phyloP scores from a whole-genome alignment of 2,113 vertebrate genomes.

The Osmerus mordax region DNA sequence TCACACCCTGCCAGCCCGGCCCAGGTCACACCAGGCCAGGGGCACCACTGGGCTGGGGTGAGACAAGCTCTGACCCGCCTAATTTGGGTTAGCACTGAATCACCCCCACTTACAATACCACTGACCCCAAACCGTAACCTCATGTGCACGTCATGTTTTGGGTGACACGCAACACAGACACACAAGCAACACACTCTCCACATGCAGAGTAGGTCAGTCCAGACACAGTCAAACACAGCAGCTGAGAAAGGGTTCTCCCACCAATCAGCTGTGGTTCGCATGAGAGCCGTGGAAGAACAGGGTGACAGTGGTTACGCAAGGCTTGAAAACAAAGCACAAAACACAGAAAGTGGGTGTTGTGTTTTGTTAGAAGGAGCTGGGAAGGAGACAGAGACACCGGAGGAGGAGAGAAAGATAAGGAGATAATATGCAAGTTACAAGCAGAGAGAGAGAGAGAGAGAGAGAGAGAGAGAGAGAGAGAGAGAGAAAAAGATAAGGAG shows the following conservation, averaged over 20 bases:
- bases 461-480: neutral
- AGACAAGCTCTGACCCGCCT: too few species aligned
- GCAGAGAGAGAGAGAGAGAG: neutral
- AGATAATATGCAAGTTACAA: neutral
- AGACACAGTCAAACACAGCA: slow-evolving; percentile 22
- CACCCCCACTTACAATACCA: too few species aligned
- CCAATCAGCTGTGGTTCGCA: slow-evolving; percentile 26
- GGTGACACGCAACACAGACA: too few species aligned
- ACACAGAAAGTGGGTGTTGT: neutral
- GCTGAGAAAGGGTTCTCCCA: slow-evolving; percentile 26
- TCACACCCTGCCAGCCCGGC: neutral
- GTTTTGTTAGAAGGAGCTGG: neutral
- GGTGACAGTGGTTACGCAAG: slow-evolving; percentile 12
- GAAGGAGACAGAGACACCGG: neutral
- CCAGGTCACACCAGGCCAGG: neutral
- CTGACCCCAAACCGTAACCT: too few species aligned
- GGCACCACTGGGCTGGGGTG: too few species aligned
- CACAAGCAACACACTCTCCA: too few species aligned
- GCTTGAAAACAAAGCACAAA: slow-evolving; percentile 15
- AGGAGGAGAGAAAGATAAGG: neutral
- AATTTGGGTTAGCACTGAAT: too few species aligned
- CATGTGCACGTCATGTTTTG: too few species aligned
- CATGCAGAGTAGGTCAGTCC: too few species aligned
- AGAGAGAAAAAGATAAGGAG: neutral
- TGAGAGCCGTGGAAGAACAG: neutral